These are phyloP conservation scores for Catharus ustulatus DNA, from an alignment of 2,797 vertebrate genomes.

Conservation along the genomic window DNA sequence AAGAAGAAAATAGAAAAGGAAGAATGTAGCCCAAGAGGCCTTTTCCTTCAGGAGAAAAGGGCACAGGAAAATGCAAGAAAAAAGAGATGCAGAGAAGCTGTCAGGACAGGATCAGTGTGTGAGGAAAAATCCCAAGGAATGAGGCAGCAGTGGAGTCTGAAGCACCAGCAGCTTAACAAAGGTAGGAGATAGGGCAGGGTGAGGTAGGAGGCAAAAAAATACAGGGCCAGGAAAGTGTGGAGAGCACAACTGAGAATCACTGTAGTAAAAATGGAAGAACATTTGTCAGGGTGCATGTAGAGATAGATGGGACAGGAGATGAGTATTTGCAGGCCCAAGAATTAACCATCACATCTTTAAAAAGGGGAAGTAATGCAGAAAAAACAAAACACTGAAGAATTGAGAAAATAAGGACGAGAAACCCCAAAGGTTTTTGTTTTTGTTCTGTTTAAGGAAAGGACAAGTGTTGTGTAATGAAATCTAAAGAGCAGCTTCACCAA, in stretches of 20 bases:
- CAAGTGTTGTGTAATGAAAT: not conserved
- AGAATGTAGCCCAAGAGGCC: not conserved
- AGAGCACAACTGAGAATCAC: not conserved
- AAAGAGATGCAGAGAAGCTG: not conserved
- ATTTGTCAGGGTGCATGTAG: accelerated
- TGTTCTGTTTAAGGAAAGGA: not conserved
- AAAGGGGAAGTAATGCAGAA: not conserved
- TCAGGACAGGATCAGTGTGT: accelerated
- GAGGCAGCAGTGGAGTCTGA: not conserved
- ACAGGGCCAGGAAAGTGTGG: not conserved
- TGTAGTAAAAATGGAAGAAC: not conserved
- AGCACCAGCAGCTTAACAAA: not conserved
- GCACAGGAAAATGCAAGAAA: not conserved
- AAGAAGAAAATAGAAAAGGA: not conserved
- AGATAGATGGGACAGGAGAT: not conserved
- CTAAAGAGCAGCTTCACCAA: not conserved
- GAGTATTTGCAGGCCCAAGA: not conserved
- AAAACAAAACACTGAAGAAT: not conserved
- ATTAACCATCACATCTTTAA: not conserved
- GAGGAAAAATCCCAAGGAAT: not conserved
- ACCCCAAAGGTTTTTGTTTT: not conserved
- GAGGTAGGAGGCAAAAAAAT: not conserved
- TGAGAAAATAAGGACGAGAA: not conserved
- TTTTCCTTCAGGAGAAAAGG: not conserved
- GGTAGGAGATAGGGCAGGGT: not conserved